These are phyloP conservation scores for Volucella inanis DNA, from an alignment of 2,888 invertebrate genomes.

Conservation along the genomic window DNA sequence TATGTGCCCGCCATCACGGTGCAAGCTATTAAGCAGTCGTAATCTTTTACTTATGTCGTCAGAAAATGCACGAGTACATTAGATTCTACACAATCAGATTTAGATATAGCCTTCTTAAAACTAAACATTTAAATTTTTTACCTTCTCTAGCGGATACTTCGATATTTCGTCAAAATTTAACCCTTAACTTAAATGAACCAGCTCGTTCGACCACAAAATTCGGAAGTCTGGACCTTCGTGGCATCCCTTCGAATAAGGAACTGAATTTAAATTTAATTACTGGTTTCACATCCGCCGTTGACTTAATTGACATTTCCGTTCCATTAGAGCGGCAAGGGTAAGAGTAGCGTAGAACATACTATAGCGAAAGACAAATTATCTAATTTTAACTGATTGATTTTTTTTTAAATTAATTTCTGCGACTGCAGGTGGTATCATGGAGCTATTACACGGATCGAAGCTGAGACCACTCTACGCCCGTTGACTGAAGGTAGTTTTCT, in stretches of 20 bases:
- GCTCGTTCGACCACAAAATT: slow-evolving; percentile 81
- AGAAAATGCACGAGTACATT: no score
- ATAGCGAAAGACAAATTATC: neutral
- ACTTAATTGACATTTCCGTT: slow-evolving; percentile 90
- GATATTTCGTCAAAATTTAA: slow-evolving; percentile 88
- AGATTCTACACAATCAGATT: neutral
- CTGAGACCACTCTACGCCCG: slow-evolving; percentile 92
- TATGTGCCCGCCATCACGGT: no score
- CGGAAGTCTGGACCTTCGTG: slow-evolving; percentile 83
- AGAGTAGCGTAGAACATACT: slow-evolving; percentile 78
- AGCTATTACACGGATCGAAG: slow-evolving; percentile 94
- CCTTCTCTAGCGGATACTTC: slow-evolving; percentile 83
- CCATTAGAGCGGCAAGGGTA: slow-evolving; percentile 95
- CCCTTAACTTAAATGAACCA: slow-evolving; percentile 88
- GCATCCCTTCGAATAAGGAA: slow-evolving; percentile 84
- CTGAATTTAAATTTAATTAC: slow-evolving; percentile 89
- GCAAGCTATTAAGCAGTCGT: no score
- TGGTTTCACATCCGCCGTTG: slow-evolving; percentile 85
- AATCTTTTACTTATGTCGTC: no score
- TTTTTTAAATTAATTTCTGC: slow-evolving; percentile 56
- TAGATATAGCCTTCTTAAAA: neutral
- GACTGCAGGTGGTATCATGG: slow-evolving; percentile 95
- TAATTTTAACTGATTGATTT: slow-evolving; percentile 3
- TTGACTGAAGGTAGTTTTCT: slow-evolving; percentile 96
- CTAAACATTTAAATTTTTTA: neutral